Conservation (phyloP, 2,888 invertebrate genomes). For the Brachynemurus nebulosus region DNA sequence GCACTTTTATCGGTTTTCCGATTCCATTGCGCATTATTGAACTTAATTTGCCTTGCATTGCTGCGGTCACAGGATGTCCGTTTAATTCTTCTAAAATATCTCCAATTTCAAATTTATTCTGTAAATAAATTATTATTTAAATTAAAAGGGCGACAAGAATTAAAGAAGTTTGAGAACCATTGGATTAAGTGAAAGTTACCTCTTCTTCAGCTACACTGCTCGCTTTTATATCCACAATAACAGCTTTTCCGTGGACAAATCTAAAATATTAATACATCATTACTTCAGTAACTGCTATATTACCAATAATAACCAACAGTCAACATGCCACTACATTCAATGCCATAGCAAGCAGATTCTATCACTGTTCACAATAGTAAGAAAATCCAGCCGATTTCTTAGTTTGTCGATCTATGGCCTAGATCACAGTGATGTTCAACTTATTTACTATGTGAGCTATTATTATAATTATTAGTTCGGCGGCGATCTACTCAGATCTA, state of each 20-base stretch:
- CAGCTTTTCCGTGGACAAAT: slow-evolving; percentile 41
- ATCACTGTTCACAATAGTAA: too few species aligned
- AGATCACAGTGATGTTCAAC: too few species aligned
- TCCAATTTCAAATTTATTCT: slow-evolving; percentile 44
- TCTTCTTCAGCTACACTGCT: slow-evolving; percentile 49
- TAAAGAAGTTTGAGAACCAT: background rate
- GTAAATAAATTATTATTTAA: slow-evolving; percentile 16
- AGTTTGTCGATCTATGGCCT: too few species aligned
- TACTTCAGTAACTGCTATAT: too few species aligned
- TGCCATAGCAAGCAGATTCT: too few species aligned
- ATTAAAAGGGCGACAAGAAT: slow-evolving; percentile 7
- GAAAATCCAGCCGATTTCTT: too few species aligned
- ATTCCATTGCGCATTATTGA: slow-evolving; percentile 34
- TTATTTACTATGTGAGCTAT: too few species aligned
- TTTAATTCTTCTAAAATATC: slow-evolving; percentile 50
- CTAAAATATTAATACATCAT: slow-evolving; percentile 32
- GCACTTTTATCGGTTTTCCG: slow-evolving; percentile 33
- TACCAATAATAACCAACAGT: too few species aligned
- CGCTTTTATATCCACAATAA: slow-evolving; percentile 41
- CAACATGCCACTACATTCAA: too few species aligned
- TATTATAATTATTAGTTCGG: too few species aligned
- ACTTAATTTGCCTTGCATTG: slow-evolving; percentile 34
- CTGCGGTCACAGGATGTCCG: slow-evolving; percentile 34
- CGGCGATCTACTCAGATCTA: too few species aligned
- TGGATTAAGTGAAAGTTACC: slow-evolving; percentile 31